Evolutionary conservation across 1,140 invertebrate genomes (phyloP).

Genomic region (Araneus ventricosus): DNA sequence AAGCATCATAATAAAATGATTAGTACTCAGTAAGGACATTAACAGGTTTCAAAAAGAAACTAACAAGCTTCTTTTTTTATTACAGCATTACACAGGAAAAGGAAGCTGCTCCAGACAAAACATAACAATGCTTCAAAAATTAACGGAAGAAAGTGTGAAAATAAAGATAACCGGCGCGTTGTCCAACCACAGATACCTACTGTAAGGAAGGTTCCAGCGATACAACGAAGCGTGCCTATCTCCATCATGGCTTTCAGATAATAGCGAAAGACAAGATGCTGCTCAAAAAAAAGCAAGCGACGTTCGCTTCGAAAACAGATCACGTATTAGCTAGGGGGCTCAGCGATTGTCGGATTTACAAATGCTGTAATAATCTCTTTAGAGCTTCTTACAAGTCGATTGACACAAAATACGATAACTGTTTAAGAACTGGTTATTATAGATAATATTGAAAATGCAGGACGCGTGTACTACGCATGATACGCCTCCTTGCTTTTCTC

Average conservation of each 20-base stretch:
- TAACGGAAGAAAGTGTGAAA: not conserved
- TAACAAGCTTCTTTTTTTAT: too few species aligned
- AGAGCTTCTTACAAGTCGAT: slow-evolving; percentile 18
- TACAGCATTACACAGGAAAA: too few species aligned
- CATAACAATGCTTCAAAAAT: not conserved
- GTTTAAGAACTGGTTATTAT: slow-evolving; percentile 6
- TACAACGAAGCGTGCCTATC: slow-evolving; percentile 1
- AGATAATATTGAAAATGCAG: slow-evolving; percentile 1
- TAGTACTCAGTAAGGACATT: too few species aligned
- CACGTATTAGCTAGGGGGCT: slow-evolving; percentile 46
- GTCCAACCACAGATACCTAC: not conserved
- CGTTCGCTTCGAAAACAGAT: slow-evolving; percentile 36
- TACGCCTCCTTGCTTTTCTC: not conserved
- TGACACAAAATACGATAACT: slow-evolving; percentile 46
- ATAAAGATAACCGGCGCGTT: not conserved
- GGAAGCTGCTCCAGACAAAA: not conserved
- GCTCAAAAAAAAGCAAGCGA: not conserved
- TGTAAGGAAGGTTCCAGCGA: not conserved
- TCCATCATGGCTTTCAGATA: slow-evolving; percentile 20
- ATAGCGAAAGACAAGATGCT: slow-evolving; percentile 9
- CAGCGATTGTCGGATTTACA: slow-evolving; percentile 59
- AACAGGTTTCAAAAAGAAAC: too few species aligned
- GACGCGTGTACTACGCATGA: slow-evolving; percentile 15
- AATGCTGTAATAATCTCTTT: slow-evolving; percentile 67
- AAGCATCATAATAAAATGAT: too few species aligned